Conservation (phyloP, 2,888 invertebrate genomes). For the Gymnoscelis rufifasciata region DNA sequence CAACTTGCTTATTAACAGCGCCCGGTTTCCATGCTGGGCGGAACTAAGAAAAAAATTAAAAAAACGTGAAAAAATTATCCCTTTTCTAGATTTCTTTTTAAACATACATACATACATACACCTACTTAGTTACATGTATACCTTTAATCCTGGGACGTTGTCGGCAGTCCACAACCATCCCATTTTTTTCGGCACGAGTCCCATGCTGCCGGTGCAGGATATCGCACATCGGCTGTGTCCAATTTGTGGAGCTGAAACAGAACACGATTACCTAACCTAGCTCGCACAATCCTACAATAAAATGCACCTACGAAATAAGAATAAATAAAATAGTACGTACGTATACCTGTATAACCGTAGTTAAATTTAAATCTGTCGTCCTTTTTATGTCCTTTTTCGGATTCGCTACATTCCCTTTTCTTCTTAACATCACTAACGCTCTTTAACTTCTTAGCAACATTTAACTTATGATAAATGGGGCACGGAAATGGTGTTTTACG, state of each 20-base stretch:
- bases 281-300: too few relatives aligned
- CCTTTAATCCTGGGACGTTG: slow-evolving; percentile 63
- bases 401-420: slow-evolving; percentile 32
- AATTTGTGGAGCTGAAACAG: slow-evolving; percentile 60
- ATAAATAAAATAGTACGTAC: slow-evolving; percentile 54
- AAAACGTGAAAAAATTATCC: slow-evolving; percentile 33
- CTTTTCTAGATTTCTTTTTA: too few relatives aligned
- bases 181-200: slow-evolving; percentile 63
- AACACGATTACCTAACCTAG: too few relatives aligned
- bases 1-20: slow-evolving; percentile 62
- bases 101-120: too few relatives aligned
- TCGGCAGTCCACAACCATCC: slow-evolving; percentile 75
- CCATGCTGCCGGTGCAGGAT: slow-evolving; percentile 53
- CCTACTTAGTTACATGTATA: slow-evolving; percentile 35
- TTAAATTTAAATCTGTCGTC: slow-evolving; percentile 67
- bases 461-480: slow-evolving; percentile 60
- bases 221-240: slow-evolving; percentile 61
- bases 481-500: slow-evolving; percentile 53
- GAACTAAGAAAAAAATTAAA: slow-evolving; percentile 53
- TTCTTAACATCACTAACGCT: slow-evolving; percentile 49
- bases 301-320: slow-evolving; percentile 14
- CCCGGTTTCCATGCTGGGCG: slow-evolving; percentile 70
- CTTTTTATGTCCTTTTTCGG: slow-evolving; percentile 54
- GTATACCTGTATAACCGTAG: slow-evolving; percentile 72
- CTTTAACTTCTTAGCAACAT: slow-evolving; percentile 51